Base-by-base conservation (phyloP, 2,888 invertebrate species). In the Microctonus aethiopoides region DNA sequence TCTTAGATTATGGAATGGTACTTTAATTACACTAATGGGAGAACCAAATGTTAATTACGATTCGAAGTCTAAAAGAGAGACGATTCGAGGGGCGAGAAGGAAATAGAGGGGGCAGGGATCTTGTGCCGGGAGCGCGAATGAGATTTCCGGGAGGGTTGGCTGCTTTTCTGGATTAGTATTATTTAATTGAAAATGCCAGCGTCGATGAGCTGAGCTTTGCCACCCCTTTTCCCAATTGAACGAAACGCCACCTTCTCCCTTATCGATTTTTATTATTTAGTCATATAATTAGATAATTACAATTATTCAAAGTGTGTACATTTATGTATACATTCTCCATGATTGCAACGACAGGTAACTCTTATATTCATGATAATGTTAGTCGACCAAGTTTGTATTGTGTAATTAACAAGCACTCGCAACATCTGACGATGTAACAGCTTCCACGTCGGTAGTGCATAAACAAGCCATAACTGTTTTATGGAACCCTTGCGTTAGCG, bases 11-110 rank as follows among this genome's bases (percentile, higher is more conserved):
- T 88, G 89, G 89, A 90, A 90, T 88, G 90, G 89, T 89, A 89
- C 89, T 91, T 91, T 91, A 91, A 92, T 92, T 92, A 92, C 89
- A 90, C 91, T 92, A 92, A 92, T 92, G 92, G 92, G 89, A 89
- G 89, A 89, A 89, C 89, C 90, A 90, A 91, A 91, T 91, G 91
- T 91, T 92, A 92, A 92, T 92, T 92, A 91, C 90, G 88, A 90
- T 90, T 89, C 90, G 90, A 90, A 90, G 89, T 88, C 89, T 87
- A 88, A 89, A 88, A 88, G 89, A 89, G 88, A 88, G 73, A 64
- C 74, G 75, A 74, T 74, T 69, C 68, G 60, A 63, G 67, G 67
- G 70, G 70, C 71, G 66, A 56, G 63, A 72, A 74, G 74, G 74
- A 70, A 70, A 77, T 74, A 74, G 76, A 68, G 71, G 70, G 72